Percentiles rank a stretch among this genome's conserved stretches.
Conservation (phyloP, 2,113 vertebrate species). For the Bubalus kerabau region DNA sequence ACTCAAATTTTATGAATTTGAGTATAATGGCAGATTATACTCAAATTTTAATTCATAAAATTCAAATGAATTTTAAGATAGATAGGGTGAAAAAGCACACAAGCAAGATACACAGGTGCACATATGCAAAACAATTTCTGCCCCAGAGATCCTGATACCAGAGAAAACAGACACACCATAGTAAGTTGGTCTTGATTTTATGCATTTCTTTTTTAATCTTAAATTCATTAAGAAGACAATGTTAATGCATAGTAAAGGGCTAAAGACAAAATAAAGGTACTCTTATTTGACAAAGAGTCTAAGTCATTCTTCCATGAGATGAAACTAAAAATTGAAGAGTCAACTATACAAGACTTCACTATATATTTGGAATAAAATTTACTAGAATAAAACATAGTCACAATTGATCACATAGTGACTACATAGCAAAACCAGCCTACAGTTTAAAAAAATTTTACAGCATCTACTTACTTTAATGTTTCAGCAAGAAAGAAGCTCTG, state of each 20-base stretch:
- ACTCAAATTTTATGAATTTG: neutral
- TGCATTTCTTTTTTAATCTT: neutral
- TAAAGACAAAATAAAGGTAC: neutral
- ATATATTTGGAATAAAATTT: neutral
- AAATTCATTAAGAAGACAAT: neutral
- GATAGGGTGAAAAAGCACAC: neutral
- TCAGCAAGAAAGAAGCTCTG: conserved; percentile 99
- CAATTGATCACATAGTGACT: neutral
- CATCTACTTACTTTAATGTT: conserved; percentile 93
- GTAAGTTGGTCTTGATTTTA: neutral
- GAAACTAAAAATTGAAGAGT: neutral
- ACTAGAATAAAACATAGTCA: neutral
- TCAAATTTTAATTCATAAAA: neutral
- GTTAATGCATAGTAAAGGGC: neutral
- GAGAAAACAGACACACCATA: neutral
- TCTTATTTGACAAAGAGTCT: neutral
- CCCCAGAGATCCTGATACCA: neutral
- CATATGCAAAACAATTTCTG: neutral
- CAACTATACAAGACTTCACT: neutral
- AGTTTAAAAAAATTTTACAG: neutral
- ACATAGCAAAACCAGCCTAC: neutral
- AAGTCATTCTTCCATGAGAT: conserved; percentile 9
- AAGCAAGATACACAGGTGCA: neutral
- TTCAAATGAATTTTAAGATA: neutral
- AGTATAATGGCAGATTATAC: neutral